Evolutionary conservation across 2,888 invertebrate genomes (phyloP), one percentile per base, ranked within the genome.

Genomic region (Cantharis nigra): DNA sequence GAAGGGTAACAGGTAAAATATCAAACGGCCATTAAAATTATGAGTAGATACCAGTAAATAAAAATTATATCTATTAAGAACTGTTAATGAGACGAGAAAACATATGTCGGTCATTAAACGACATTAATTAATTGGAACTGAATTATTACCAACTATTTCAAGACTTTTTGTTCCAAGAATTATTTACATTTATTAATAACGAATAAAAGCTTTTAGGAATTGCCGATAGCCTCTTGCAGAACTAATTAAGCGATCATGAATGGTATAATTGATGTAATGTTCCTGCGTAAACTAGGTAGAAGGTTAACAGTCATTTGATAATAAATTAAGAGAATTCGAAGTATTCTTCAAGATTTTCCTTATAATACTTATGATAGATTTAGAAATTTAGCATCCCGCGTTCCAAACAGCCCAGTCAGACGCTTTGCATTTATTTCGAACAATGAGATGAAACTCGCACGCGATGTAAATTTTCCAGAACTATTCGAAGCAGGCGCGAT

Each of bases 391-490:
- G 72, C 76, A 75, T 76, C 69, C 72, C 78, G 78, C 78, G 75
- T 79, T 79, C 78, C 79, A 62, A 30, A 69, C 63, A 71, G 73
- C 74, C 73, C 65, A 75, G 80, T 85, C 86, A 75, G 80, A 85
- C 86, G 85, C 86, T 87, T 87, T 87, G 87, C 87, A 88, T 88
- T 87, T 87, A 87, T 87, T 85, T 86, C 85, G 86, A 88, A 88
- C 88, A 88, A 88, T 88, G 87, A 88, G 87, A 87, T 86, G 87
- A 85, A 84, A 84, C 84, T 83, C 82, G 83, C 83, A 83, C 82
- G 82, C 85, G 84, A 87, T 86, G 88, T 88, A 88, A 88, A 88
- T 88, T 88, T 88, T 86, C 85, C 86, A 81, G 85, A 88, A 88
- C 87, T 88, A 88, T 88, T 88, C 86, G 86, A 87, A 87, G 87